phyloP scores from a whole-genome alignment of 2,888 invertebrate species.

The Sminthurides aquaticus region DNA sequence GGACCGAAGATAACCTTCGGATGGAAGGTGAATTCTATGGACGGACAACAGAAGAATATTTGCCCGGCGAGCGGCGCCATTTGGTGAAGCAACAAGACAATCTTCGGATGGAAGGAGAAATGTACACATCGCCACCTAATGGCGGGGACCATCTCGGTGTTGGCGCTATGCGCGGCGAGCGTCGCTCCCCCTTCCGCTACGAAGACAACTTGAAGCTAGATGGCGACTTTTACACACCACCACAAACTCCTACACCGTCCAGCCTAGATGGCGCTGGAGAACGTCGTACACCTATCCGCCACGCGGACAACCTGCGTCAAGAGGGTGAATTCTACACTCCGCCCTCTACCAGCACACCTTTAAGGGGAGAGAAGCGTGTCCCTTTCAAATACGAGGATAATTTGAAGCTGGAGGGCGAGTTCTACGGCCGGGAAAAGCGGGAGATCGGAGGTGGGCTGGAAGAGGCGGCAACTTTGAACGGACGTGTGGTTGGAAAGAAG shows the following conservation, averaged over 20 bases:
- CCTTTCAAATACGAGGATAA: slow-evolving; percentile 50
- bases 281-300: background rate
- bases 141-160: too few relatives aligned
- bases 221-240: slow-evolving; percentile 32
- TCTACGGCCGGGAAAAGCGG: slow-evolving; percentile 43
- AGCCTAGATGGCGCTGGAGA: background rate
- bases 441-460: too few relatives aligned
- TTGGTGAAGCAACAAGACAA: slow-evolving; percentile 52
- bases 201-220: slow-evolving; percentile 15
- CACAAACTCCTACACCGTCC: background rate
- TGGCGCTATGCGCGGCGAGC: slow-evolving; percentile 43
- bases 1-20: slow-evolving; percentile 52
- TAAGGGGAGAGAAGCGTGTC: slow-evolving; percentile 35
- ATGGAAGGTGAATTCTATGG: slow-evolving; percentile 46
- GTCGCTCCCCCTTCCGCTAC: slow-evolving; percentile 1
- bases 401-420: slow-evolving; percentile 54
- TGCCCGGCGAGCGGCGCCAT: slow-evolving; percentile 44
- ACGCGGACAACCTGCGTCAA: slow-evolving; percentile 52
- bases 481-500: background rate
- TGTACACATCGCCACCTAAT: slow-evolving; percentile 23
- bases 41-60: slow-evolving; percentile 43
- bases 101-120: slow-evolving; percentile 48
- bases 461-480: background rate
- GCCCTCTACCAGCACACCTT: slow-evolving; percentile 43
- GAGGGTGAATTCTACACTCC: slow-evolving; percentile 54